These are phyloP conservation scores for Ictidomys tridecemlineatus DNA, from an alignment of 2,113 vertebrate species.

Conservation along the genomic window DNA sequence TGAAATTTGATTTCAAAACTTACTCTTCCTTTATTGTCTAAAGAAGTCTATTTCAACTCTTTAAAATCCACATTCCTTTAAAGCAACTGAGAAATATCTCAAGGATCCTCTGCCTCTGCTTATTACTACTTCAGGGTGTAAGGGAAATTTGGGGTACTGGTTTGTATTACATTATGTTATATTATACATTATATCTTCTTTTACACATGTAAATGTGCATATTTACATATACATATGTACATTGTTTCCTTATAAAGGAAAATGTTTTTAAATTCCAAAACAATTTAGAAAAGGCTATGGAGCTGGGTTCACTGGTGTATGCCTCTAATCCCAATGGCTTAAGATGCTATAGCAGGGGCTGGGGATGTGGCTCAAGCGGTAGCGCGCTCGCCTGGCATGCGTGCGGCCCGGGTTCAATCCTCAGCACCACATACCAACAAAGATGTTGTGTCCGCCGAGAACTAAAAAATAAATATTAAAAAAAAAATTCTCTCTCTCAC, in stretches of 20 bases:
- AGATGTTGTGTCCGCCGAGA: no score
- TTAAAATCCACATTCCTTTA: background rate
- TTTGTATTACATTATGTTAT: background rate
- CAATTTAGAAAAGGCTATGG: background rate
- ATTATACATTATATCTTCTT: no score
- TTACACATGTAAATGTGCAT: background rate
- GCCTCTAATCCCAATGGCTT: no score
- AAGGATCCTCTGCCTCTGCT: background rate
- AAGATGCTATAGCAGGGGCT: no score
- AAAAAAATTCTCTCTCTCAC: no score
- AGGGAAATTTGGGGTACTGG: background rate
- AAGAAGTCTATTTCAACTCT: background rate
- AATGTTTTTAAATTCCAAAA: background rate
- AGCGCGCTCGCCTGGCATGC: no score
- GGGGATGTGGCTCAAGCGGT: no score
- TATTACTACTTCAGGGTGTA: background rate
- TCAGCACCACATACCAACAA: no score
- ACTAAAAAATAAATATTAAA: no score
- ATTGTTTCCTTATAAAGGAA: background rate
- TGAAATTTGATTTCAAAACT: slow-evolving; percentile 33
- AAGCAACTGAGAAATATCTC: background rate
- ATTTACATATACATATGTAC: background rate
- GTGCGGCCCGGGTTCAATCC: no score
- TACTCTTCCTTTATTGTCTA: background rate
- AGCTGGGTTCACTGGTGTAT: no score